These are phyloP conservation scores for Heloderma charlesbogerti DNA, from an alignment of 2,113 vertebrate species.

Conservation along the genomic window DNA sequence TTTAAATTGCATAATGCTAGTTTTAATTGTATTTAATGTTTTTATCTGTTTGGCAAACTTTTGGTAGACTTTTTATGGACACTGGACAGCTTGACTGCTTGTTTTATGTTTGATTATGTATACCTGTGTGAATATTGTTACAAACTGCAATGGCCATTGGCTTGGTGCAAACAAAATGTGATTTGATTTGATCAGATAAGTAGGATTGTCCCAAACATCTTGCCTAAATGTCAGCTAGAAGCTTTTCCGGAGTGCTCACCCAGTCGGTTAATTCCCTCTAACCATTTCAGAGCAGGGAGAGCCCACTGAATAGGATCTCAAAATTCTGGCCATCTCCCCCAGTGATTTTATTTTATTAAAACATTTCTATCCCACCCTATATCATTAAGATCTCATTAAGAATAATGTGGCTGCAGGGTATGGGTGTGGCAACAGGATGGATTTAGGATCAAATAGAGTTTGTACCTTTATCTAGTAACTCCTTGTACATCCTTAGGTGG, in stretches of 20 bases:
- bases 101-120: no score
- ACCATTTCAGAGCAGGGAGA: neutral
- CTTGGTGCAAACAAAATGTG: no score
- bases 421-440: neutral
- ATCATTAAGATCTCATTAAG: no score
- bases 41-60: no score
- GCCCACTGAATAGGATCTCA: neutral
- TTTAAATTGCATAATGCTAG: no score
- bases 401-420: neutral
- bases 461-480: neutral
- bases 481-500: neutral
- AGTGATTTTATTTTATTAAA: no score
- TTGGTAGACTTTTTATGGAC: no score
- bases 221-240: neutral
- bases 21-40: no score
- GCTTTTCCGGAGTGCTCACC: neutral
- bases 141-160: no score
- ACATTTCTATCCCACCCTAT: no score
- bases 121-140: no score
- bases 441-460: neutral
- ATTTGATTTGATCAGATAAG: neutral
- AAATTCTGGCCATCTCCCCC: neutral
- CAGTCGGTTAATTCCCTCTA: neutral
- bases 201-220: neutral
- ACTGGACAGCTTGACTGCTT: no score